Percentiles rank a stretch among this genome's conserved stretches.
These are phyloP conservation scores for Liposcelis brunnea DNA, from an alignment of 2,888 invertebrate species.

Conservation along the genomic window DNA sequence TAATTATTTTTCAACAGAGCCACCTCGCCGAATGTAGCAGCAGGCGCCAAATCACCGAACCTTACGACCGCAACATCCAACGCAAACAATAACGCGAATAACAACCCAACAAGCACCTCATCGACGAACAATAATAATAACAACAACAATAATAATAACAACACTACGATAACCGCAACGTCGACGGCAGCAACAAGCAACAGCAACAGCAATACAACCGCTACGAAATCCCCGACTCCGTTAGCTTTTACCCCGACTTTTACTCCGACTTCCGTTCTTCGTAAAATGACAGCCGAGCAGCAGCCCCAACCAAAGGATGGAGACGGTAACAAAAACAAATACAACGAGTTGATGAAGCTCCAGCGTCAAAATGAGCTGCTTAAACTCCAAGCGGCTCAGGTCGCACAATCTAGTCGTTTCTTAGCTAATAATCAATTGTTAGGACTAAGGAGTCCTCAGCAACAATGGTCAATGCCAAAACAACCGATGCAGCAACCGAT, in stretches of 20 bases:
- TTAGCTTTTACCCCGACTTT: constrained; percentile 87
- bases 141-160: too few relatives aligned
- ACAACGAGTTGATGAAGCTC: constrained; percentile 19
- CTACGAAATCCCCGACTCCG: constrained; percentile 43
- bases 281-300: constrained; percentile 88
- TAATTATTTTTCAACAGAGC: constrained; percentile 9
- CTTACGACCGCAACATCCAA: too few relatives aligned
- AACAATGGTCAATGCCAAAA: too few relatives aligned
- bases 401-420: too few relatives aligned
- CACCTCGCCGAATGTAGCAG: constrained; percentile 10
- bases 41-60: too few relatives aligned
- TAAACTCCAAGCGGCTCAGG: too few relatives aligned
- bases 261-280: constrained; percentile 83
- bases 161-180: constrained; percentile 11
- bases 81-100: too few relatives aligned
- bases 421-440: too few relatives aligned
- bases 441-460: too few relatives aligned
- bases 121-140: too few relatives aligned
- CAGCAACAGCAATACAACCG: constrained; percentile 12
- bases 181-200: constrained; percentile 15
- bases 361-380: constrained; percentile 15
- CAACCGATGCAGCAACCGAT: constrained; percentile 20
- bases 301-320: constrained; percentile 38
- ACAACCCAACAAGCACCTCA: too few relatives aligned
- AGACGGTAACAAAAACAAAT: constrained; percentile 11